These are phyloP conservation scores for Rhopalosiphum padi DNA, from an alignment of 1,140 invertebrate genomes.

Conservation along the genomic window DNA sequence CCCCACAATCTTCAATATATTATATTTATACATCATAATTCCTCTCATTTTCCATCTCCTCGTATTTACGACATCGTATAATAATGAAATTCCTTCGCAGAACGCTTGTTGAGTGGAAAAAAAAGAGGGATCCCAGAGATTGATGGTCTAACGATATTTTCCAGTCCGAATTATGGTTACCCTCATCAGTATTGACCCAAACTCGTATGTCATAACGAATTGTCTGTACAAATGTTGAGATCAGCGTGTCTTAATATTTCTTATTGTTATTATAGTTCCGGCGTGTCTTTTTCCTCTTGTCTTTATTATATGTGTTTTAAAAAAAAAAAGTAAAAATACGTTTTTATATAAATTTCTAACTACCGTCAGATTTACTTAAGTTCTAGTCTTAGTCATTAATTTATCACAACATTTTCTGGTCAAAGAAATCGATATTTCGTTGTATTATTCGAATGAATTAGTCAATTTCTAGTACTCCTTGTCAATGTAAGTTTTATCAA, in stretches of 20 bases:
- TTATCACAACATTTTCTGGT: background rate
- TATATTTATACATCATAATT: constrained; percentile 29
- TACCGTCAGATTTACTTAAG: background rate
- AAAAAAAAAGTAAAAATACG: background rate
- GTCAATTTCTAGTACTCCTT: background rate
- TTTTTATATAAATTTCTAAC: background rate
- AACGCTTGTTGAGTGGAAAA: background rate
- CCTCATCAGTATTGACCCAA: background rate
- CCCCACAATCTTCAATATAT: background rate
- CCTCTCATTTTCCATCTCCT: background rate
- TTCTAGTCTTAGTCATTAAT: background rate
- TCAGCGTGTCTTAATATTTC: constrained; percentile 27
- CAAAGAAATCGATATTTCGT: background rate
- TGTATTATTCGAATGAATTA: background rate
- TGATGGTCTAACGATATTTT: constrained; percentile 42
- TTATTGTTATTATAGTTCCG: background rate
- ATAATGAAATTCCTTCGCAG: constrained; percentile 45
- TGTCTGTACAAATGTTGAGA: constrained; percentile 15
- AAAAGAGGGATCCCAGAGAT: background rate
- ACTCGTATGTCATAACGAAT: constrained; percentile 22
- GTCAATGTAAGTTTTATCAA: background rate
- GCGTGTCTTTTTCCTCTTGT: background rate
- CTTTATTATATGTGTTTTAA: background rate
- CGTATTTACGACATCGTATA: background rate
- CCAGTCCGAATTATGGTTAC: background rate